These are phyloP conservation scores for Labrus mixtus DNA, from an alignment of 2,113 vertebrate species.

Conservation along the genomic window DNA sequence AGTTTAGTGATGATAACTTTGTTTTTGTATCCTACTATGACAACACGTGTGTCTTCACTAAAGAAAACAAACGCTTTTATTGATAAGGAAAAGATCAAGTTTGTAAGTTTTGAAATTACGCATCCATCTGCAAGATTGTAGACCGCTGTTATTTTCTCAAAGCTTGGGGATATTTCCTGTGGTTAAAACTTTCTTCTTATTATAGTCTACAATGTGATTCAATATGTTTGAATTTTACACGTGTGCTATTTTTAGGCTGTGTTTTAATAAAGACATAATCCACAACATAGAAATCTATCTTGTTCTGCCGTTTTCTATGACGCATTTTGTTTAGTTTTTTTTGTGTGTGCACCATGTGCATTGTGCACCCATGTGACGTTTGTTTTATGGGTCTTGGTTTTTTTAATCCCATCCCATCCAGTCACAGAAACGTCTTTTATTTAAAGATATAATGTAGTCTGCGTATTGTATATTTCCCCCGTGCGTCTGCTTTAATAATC, in stretches of 20 bases:
- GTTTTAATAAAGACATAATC: no score
- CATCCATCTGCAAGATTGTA: neutral
- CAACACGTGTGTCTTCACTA: neutral
- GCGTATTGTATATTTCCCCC: neutral
- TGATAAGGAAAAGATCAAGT: neutral
- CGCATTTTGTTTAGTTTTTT: conserved; percentile 9
- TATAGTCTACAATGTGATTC: no score
- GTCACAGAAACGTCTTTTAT: neutral
- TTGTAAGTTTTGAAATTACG: neutral
- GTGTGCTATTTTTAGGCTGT: no score
- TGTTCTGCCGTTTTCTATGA: neutral
- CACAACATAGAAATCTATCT: no score
- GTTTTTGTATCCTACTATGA: neutral
- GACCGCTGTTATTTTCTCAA: no score
- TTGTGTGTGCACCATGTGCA: neutral
- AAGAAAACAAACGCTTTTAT: neutral
- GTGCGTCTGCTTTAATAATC: neutral
- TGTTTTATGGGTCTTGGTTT: neutral
- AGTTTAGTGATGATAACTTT: neutral
- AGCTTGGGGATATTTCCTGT: no score
- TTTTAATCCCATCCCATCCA: neutral
- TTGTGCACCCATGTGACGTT: conserved; percentile 17
- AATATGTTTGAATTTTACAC: no score
- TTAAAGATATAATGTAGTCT: neutral
- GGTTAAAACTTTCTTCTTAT: no score